Conservation (phyloP, 1,140 invertebrate genomes). For the Plodia interpunctella region DNA sequence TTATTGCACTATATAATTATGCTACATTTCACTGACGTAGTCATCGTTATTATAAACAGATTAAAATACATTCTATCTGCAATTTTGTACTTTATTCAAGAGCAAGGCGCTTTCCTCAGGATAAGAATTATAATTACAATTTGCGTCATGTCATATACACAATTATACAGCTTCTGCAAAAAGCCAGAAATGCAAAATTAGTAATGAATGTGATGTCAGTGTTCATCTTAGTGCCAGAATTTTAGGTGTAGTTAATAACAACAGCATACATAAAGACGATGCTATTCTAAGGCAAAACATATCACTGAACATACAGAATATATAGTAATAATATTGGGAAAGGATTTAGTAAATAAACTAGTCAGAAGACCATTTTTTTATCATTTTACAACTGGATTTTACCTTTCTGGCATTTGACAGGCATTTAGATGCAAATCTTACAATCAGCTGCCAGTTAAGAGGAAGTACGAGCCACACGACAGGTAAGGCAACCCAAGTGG, state of each 20-base stretch:
- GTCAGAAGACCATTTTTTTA: too few species aligned
- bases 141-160: neutral
- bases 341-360: too few species aligned
- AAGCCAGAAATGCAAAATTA: neutral
- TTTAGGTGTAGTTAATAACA: too few species aligned
- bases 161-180: neutral
- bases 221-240: too few species aligned
- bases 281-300: too few species aligned
- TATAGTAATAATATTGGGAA: too few species aligned
- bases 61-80: constrained; percentile 60
- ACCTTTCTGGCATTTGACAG: neutral
- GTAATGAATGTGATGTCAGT: neutral
- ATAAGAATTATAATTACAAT: neutral
- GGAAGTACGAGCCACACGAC: constrained; percentile 1
- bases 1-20: constrained; percentile 71
- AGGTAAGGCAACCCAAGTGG: constrained; percentile 59
- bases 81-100: constrained; percentile 73
- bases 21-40: constrained; percentile 44
- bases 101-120: constrained; percentile 15
- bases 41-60: constrained; percentile 42
- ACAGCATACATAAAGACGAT: too few species aligned
- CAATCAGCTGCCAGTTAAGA: constrained; percentile 34
- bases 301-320: too few species aligned
- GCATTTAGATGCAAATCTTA: neutral
- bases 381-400: neutral